Conservation (phyloP, 1,140 invertebrate species). For the Drosophila sp. region DNA sequence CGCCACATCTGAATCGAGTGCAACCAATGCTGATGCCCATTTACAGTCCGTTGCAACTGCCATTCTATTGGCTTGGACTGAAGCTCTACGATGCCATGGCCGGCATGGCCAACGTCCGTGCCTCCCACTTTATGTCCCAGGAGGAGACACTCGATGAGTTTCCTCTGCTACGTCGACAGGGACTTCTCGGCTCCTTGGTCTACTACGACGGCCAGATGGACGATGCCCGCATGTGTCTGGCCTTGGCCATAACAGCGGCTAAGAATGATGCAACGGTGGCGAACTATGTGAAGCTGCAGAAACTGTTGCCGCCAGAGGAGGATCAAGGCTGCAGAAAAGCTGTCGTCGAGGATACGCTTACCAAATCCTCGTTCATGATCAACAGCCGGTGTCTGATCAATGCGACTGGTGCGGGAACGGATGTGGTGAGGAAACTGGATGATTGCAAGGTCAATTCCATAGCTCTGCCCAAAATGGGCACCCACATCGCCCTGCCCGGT, state of each 20-base stretch:
- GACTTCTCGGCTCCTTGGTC: conserved; percentile 53
- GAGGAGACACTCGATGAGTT: conserved; percentile 52
- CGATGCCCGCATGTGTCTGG: conserved; percentile 67
- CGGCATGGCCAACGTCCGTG: conserved; percentile 51
- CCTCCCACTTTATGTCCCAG: conserved; percentile 51
- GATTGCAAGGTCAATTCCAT: conserved; percentile 26
- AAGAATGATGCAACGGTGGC: conserved; percentile 51
- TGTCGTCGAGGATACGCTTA: conserved; percentile 38
- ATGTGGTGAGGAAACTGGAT: conserved; percentile 51
- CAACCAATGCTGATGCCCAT: conserved; percentile 71
- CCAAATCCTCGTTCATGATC: conserved; percentile 22
- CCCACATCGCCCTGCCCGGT: conserved; percentile 47
- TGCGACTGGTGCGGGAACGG: conserved; percentile 58
- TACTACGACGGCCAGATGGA: conserved; percentile 70
- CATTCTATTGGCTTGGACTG: conserved; percentile 55
- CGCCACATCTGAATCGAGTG: conserved; percentile 62
- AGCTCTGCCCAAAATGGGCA: conserved; percentile 38
- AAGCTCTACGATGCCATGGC: conserved; percentile 66
- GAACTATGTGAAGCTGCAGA: conserved; percentile 46
- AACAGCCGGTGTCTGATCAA: conserved; percentile 51
- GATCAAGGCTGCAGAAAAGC: conserved; percentile 33
- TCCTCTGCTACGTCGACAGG: conserved; percentile 49
- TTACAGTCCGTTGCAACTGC: conserved; percentile 48
- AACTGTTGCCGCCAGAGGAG: conserved; percentile 19
- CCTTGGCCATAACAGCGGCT: conserved; percentile 56